Base-by-base conservation (phyloP, 2,113 vertebrate species). In the Xiphias gladius region DNA sequence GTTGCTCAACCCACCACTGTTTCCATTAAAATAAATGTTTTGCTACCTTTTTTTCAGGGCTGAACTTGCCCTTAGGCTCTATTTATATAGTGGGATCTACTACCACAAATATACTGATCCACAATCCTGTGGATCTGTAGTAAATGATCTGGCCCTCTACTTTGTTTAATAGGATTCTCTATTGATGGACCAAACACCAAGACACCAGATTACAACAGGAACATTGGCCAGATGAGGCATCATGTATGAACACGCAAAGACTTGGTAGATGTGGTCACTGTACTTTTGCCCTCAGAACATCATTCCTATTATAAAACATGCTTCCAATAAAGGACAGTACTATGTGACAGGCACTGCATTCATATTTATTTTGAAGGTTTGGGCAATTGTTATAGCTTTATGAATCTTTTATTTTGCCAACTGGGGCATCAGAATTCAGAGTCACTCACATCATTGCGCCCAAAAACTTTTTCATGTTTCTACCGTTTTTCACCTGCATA, bases 41-140 rank as follows among this genome's bases (percentile, higher is more conserved):
- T n/a, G n/a, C n/a, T n/a, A n/a, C n/a, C n/a, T n/a, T n/a, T n/a
- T n/a, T n/a, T n/a, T n/a, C n/a, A n/a, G n/a, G n/a, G n/a, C n/a
- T n/a, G n/a, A n/a, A n/a, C n/a, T n/a, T n/a, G n/a, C n/a, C n/a
- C n/a, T n/a, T n/a, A n/a, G 46, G 16, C 17, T 48, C 46, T 48
- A 39, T 39, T 39, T 39, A 39, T 39, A 39, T 8, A 39, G 37
- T 39, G 37, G 37, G 37, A 9, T 6, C 7, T 39, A 39, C 37
- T 10, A 39, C 7, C 37, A 10, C 37, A 39, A 39, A 8, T 39
- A 39, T 39, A 10, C 37, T 39, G 37, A 39, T 8, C 6, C 37
- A 39, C 37, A 86, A 89, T 81, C 84, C 78, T 66, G 58, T 67
- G 79, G 70, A 68, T 59, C 86, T 81, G 59, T 58, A 83, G 58